Conservation (phyloP, 2,113 vertebrate genomes). For the Panthera uncia region DNA sequence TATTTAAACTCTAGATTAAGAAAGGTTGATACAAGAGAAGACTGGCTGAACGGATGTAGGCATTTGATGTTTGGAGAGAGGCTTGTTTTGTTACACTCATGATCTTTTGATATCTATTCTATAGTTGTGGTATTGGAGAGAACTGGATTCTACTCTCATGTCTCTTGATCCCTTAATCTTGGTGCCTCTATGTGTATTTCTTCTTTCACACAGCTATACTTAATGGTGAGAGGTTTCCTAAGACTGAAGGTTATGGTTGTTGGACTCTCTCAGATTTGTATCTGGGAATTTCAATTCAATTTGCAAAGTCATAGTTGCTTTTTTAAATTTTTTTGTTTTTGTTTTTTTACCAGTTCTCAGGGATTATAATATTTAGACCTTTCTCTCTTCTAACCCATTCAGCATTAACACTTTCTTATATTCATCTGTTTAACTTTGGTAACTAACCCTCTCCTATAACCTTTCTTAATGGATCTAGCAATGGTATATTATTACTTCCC, state of each 20-base stretch:
- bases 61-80: neutral
- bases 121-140: neutral
- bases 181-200: neutral
- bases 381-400: slow-evolving; percentile 24
- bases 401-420: slow-evolving; percentile 13
- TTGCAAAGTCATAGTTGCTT: neutral
- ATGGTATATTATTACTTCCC: neutral
- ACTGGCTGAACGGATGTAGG: neutral
- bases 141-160: neutral
- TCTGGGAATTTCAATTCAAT: neutral
- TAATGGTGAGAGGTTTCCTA: neutral
- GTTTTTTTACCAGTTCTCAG: neutral
- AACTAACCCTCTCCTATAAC: neutral
- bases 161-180: neutral
- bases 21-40: neutral
- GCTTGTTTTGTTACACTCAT: neutral
- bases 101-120: neutral
- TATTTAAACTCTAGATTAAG: neutral
- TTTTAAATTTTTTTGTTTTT: too few relatives aligned
- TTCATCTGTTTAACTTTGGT: neutral
- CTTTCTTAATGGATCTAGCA: neutral
- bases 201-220: neutral
- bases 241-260: neutral
- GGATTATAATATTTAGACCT: neutral
- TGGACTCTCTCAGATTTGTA: neutral